Evolutionary conservation across 1,140 invertebrate genomes (phyloP).

Genomic region (Drosophila ercepeae): DNA sequence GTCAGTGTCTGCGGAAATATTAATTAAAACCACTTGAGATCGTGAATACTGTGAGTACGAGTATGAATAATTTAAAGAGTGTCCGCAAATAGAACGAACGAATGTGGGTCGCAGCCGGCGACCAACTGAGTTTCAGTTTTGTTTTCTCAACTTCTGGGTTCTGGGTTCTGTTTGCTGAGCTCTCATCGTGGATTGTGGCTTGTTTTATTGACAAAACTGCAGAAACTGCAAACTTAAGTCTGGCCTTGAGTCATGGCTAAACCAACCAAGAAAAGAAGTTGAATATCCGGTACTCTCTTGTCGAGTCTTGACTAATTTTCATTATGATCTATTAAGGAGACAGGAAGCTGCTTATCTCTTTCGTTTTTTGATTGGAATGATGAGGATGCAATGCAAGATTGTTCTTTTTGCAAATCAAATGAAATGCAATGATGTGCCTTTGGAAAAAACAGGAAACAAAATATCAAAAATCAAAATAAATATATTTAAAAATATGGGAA

Average conservation of each 20-base stretch:
- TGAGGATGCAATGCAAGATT: constrained; percentile 31
- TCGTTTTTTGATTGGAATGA: constrained; percentile 1
- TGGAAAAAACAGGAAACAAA: neutral
- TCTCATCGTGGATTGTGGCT: constrained; percentile 16
- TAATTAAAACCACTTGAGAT: constrained; percentile 69
- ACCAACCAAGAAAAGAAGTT: constrained; percentile 40
- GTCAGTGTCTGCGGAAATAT: constrained; percentile 59
- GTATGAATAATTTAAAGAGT: constrained; percentile 34
- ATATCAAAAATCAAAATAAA: too few species aligned
- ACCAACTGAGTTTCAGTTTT: constrained; percentile 31
- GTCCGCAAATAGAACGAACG: constrained; percentile 53
- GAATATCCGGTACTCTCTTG: constrained; percentile 11
- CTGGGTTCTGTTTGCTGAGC: constrained; percentile 37
- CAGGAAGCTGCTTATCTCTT: neutral
- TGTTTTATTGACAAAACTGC: constrained; percentile 78
- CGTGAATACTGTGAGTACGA: constrained; percentile 16
- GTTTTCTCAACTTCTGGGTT: constrained; percentile 12
- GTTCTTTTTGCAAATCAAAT: too few species aligned
- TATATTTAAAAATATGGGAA: constrained; percentile 15
- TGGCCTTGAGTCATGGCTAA: constrained; percentile 67
- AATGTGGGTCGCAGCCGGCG: constrained; percentile 64
- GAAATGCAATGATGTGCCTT: constrained; percentile 28
- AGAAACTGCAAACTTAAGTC: constrained; percentile 31
- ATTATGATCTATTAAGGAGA: neutral
- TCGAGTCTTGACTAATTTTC: neutral